Evolutionary conservation across 2,113 vertebrate genomes (phyloP), one percentile per base, ranked within the genome.

Genomic region (Peucedramus taeniatus): DNA sequence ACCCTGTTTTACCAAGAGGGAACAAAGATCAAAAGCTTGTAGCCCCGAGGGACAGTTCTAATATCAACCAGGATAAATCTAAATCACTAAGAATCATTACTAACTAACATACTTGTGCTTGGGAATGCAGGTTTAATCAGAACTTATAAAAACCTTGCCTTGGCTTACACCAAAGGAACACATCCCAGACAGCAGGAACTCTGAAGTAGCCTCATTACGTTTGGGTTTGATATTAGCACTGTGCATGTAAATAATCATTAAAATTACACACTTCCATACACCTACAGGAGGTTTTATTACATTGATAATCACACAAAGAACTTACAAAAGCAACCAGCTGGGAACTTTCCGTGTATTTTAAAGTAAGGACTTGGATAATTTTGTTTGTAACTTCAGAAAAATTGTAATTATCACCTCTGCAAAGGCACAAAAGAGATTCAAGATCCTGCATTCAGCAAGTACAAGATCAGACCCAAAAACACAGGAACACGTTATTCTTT

Each of bases 31-130:
- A 94, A 82, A 97, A 95, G 77, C 77, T 1, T 28, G n/a, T 21
- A 78, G 69, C 71, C 91, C 83, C 39, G 42, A 90, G 72, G 70
- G 76, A 84, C 64, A 50, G 45, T 28, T 63, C 64, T 83, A 86
- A 42, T 89, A 96, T 93, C 86, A 97, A 89, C 78, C 84, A 97
- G 63, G 87, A 95, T 89, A 96, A 95, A 95, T 82, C 87, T 90
- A 95, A 95, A 97, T 94, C 75, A 74, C 77, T 63, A 50, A 69
- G 66, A 94, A 96, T 75, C 65, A 82, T 87, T 92, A 91, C 66
- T 69, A 89, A 82, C 83, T 85, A 89, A 74, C 53, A 59, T 21
- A 57, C 40, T 95, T n/a, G 81, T 90, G 89, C 80, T 96, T 74
- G 75, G 92, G 83, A 96, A 94, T 63, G 77, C 68, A 94, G 51